Conservation (phyloP, 2,797 vertebrate genomes). For the Neosalanx taihuensis region DNA sequence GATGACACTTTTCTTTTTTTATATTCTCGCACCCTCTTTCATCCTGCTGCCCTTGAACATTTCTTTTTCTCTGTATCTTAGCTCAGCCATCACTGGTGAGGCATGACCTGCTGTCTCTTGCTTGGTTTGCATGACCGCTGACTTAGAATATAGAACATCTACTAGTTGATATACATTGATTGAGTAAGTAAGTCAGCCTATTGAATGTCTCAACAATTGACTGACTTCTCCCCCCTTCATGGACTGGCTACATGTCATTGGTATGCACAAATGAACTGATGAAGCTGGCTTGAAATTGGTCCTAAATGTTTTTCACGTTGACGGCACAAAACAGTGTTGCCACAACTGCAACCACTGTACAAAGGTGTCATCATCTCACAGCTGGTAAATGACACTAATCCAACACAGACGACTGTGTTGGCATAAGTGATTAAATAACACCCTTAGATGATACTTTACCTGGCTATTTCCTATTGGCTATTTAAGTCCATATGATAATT, state of each 20-base stretch:
- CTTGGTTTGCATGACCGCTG: constrained; percentile 2
- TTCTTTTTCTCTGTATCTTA: neutral
- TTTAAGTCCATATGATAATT: neutral
- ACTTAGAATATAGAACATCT: neutral
- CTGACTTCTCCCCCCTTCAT: neutral
- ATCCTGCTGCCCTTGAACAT: constrained; percentile 8
- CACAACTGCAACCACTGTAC: neutral
- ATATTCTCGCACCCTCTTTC: neutral
- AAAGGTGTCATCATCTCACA: neutral
- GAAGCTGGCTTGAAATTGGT: neutral
- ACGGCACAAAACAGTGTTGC: neutral
- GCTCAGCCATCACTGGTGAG: neutral
- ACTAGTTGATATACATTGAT: constrained; percentile 3
- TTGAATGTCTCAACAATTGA: constrained; percentile 2
- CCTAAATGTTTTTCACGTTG: neutral
- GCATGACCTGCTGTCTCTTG: neutral
- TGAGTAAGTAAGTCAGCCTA: constrained; percentile 4
- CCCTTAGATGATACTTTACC: neutral
- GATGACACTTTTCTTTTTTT: constrained; percentile 3
- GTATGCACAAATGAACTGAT: neutral
- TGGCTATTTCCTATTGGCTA: neutral
- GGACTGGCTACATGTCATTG: neutral
- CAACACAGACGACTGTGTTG: neutral
- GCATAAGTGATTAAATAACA: neutral
- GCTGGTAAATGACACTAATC: neutral